phyloP scores from a whole-genome alignment of 2,888 invertebrate genomes.

The Hoplodrina ambigua region DNA sequence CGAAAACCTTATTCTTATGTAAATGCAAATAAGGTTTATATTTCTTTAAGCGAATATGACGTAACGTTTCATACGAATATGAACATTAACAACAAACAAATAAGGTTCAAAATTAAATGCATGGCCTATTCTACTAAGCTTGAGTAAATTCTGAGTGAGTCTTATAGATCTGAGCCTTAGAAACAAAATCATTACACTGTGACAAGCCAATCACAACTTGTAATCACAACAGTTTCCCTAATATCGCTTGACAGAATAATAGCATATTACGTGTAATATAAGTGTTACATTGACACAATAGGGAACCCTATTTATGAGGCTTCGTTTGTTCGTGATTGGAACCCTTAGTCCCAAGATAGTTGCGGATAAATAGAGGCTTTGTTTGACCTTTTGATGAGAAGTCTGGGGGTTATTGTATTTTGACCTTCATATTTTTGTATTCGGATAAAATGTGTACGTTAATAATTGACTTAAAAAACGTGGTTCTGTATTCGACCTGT shows the following conservation, averaged over 20 bases:
- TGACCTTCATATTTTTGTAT: neutral
- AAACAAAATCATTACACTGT: constrained; percentile 1
- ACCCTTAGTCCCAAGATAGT: constrained; percentile 10
- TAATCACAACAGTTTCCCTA: constrained; percentile 28
- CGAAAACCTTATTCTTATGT: too few species aligned
- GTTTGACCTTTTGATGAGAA: constrained; percentile 18
- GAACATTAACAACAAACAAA: neutral
- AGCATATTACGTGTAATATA: constrained; percentile 24
- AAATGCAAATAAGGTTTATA: neutral
- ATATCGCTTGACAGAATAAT: neutral
- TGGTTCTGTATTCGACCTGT: neutral
- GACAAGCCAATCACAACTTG: constrained; percentile 9
- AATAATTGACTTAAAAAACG: neutral
- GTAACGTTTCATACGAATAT: neutral
- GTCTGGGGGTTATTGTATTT: neutral
- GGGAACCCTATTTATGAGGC: constrained; percentile 28
- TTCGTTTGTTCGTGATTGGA: constrained; percentile 40
- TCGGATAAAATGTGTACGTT: too few species aligned
- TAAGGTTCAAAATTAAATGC: neutral
- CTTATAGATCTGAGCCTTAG: neutral
- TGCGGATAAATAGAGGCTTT: neutral
- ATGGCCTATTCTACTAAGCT: neutral
- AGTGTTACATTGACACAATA: constrained; percentile 38
- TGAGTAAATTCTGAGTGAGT: neutral
- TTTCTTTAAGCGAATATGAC: neutral